phyloP scores from a whole-genome alignment of 2,888 invertebrate species.

The Parnassius apollo region DNA sequence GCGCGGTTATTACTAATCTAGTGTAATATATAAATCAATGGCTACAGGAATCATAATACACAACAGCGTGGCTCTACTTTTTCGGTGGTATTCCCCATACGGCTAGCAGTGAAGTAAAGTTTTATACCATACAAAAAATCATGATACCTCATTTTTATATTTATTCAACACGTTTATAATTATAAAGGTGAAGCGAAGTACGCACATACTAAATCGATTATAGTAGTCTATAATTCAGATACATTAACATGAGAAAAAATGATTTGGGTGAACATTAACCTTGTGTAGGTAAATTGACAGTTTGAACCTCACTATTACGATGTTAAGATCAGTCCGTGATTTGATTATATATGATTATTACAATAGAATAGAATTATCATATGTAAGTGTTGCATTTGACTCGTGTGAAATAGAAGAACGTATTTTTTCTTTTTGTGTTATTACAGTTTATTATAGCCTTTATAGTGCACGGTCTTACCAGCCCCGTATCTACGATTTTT shows the following conservation, averaged over 20 bases:
- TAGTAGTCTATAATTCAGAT: constrained; percentile 15
- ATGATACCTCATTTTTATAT: no score
- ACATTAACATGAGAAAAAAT: constrained; percentile 26
- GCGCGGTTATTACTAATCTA: no score
- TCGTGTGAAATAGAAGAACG: constrained; percentile 52
- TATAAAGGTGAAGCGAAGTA: background rate
- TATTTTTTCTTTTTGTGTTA: constrained; percentile 47
- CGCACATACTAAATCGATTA: constrained; percentile 7
- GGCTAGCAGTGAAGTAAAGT: no score
- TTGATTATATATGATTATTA: constrained; percentile 42
- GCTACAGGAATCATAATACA: no score
- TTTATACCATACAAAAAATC: background rate
- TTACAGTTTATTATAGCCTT: constrained; percentile 51
- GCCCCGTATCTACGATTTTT: no score
- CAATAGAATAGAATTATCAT: constrained; percentile 35
- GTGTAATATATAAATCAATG: no score
- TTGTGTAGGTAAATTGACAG: constrained; percentile 21
- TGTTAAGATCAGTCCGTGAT: constrained; percentile 34
- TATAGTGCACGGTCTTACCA: constrained; percentile 41
- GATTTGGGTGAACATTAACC: constrained; percentile 29
- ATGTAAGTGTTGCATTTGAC: constrained; percentile 43
- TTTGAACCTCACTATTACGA: constrained; percentile 35
- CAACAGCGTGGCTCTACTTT: no score
- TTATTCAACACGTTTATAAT: no score
- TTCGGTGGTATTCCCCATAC: no score